Evolutionary conservation across 2,113 vertebrate genomes (phyloP).

Genomic region (Benitochromis conjunctus): DNA sequence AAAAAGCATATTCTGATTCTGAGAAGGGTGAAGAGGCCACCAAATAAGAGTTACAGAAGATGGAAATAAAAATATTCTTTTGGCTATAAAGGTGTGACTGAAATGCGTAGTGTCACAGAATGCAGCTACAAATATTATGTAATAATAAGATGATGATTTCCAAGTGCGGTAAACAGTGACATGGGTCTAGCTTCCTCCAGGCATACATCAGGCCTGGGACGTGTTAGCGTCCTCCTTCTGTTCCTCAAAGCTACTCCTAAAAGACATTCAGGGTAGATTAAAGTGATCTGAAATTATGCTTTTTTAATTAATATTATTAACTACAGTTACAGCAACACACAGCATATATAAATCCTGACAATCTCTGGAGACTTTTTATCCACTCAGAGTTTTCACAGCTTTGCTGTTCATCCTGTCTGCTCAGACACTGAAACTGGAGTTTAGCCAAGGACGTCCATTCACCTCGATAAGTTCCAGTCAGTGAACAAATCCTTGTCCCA

Average conservation of each 20-base stretch:
- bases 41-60: not conserved
- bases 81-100: not conserved
- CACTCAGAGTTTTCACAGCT: not conserved
- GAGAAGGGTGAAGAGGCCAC: not conserved
- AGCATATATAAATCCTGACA: not conserved
- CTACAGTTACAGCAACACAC: not conserved
- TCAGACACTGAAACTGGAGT: not conserved
- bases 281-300: not conserved
- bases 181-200: constrained; percentile 3
- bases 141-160: not conserved
- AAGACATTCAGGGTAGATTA: not conserved
- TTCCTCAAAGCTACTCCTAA: not conserved
- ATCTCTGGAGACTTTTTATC: not conserved
- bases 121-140: not conserved
- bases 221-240: not conserved
- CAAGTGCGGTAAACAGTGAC: not conserved
- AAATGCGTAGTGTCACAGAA: not conserved
- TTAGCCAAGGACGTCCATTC: constrained; percentile 13
- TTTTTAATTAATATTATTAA: not conserved
- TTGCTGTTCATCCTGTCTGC: not conserved
- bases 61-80: not conserved
- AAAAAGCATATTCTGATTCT: not conserved
- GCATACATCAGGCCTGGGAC: constrained; percentile 3
- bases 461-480: not conserved
- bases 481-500: not conserved